Conservation (phyloP, 2,888 invertebrate species). For the Bellardia pandia region DNA sequence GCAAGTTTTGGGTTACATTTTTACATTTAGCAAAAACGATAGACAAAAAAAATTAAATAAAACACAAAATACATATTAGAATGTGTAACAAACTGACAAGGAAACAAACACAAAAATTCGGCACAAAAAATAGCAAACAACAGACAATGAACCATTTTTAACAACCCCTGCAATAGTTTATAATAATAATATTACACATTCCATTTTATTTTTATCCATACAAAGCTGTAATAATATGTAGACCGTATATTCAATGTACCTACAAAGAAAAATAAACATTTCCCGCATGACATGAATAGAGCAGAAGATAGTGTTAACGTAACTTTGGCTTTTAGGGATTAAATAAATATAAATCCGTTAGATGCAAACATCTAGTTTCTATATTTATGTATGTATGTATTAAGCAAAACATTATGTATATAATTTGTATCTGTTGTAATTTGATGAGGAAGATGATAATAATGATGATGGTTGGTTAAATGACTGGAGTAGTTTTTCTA, state of each 20-base stretch:
- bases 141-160: constrained; percentile 49
- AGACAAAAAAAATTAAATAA: constrained; percentile 1
- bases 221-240: constrained; percentile 60
- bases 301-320: constrained; percentile 73
- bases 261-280: constrained; percentile 29
- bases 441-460: constrained; percentile 55
- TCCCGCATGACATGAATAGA: background rate
- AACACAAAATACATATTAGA: constrained; percentile 29
- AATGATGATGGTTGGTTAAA: background rate
- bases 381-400: constrained; percentile 9
- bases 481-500: constrained; percentile 77
- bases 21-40: constrained; percentile 28
- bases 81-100: constrained; percentile 47
- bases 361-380: constrained; percentile 71
- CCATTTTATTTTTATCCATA: constrained; percentile 9
- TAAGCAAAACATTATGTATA: constrained; percentile 57
- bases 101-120: constrained; percentile 24
- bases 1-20: constrained; percentile 83
- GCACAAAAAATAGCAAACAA: constrained; percentile 36
- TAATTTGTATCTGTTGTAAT: constrained; percentile 71
- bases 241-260: background rate
- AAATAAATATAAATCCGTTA: constrained; percentile 80
- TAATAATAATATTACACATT: background rate
- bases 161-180: constrained; percentile 70
- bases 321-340: constrained; percentile 80